Evolutionary conservation across 92 coral and sea anemone genomes (phyloP), one percentile per base, ranked within the genome.

Genomic region (Zoanthus sociatus): DNA sequence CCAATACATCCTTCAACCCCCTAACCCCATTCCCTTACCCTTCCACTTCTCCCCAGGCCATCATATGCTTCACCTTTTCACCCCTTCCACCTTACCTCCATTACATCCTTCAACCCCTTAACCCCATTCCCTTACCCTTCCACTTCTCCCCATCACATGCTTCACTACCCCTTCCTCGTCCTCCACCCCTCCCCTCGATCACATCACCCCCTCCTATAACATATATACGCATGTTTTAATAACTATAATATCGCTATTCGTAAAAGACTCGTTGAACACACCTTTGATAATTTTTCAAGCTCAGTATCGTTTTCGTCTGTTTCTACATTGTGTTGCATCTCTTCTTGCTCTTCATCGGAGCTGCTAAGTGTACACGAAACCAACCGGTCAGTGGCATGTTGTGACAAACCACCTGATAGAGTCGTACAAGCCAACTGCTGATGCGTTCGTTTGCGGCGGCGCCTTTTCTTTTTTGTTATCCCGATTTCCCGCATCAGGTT

Each of bases 321-420:
- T n/a, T 21, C 72, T n/a, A 6, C 72, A 18, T 21, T n/a, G 58
- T 17, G 31, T 74, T 30, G 15, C 11, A 18, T 0, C 17, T 47
- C 32, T 12, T 47, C 45, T 12, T 74, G 58, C 58, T 74, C 78
- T 9, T 74, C 78, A 9, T 72, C 77, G 6, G 78, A 74, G 54
- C 78, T 74, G 33, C 58, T 46, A 5, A 74, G 58, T 17, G 78
- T 5, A 18, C 46, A 14, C 11, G 55, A 47, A 11, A 47, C 32
- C 78, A 56, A 45, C 11, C 12, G n/a, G 60, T 20, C 55, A 75
- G 7, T 9, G 7, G 42, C 3, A 0, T 12, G 37, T 21, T 48
- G 63, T 0, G 61, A 9, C 7, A 1, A 45, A 21, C 7, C n/a
- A n/a, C 33, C 13, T n/a, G 33, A 5, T 8, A 48, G 30, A 13